Evolutionary conservation across 2,797 vertebrate genomes (phyloP), one percentile per base, ranked within the genome.

Genomic region (Aeoliscus strigatus): DNA sequence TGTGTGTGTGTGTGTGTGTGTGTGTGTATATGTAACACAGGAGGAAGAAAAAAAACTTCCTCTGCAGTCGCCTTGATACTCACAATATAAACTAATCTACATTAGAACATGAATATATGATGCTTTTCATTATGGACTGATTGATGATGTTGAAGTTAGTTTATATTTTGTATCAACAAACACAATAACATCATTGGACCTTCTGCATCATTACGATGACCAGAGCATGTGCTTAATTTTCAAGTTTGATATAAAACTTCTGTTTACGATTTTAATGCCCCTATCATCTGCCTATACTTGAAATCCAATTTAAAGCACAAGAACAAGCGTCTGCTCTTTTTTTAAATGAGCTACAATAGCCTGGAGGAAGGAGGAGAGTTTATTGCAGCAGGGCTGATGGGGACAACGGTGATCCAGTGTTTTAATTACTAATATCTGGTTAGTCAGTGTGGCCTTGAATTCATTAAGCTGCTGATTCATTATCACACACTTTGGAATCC

Each of bases 361-460:
- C 53, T 24, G 4, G 32, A 73, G 60, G 39, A 27, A 40, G 24
- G 27, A 39, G 14, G 18, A 35, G 11, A 34, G 37, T 59, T 70
- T 67, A 69, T 78, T 71, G 43, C 43, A 62, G 34, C 29, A 13
- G 61, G 33, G 31, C 57, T 72, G 65, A 65, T 43, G 69, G 59
- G 46, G 57, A 70, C 51, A 56, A 65, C 35, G 41, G 30, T 53
- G 49, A 65, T 67, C 40, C 60, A 52, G 11, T 60, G 24, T 66
- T 74, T 80, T 71, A 71, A 78, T 77, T 60, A 67, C 27, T 60
- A 54, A 51, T 56, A 52, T 56, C 14, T 56, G 39, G 33, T 64
- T 42, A 26, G 51, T 57, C 41, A 37, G 49, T 45, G 7, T 41
- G 42, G 38, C 39, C 32, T 37, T 63, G 40, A 35, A 67, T 70